phyloP scores from a whole-genome alignment of 1,140 invertebrate genomes.

The Mamestra configurata region DNA sequence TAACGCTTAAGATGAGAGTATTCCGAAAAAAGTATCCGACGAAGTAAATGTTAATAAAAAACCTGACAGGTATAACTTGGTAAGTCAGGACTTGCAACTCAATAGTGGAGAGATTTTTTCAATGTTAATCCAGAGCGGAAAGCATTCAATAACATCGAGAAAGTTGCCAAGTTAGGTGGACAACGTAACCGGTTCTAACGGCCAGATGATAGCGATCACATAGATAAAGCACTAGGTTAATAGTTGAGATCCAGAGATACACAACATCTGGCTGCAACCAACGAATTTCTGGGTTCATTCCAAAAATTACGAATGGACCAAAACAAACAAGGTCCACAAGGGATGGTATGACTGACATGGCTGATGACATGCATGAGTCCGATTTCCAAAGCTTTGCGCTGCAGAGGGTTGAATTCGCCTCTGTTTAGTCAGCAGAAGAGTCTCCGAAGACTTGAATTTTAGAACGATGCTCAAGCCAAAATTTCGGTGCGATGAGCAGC shows the following conservation, averaged over 20 bases:
- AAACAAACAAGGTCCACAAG: neutral
- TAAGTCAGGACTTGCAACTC: neutral
- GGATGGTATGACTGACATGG: neutral
- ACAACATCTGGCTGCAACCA: constrained; percentile 26
- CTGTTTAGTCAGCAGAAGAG: neutral
- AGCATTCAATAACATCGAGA: constrained; percentile 67
- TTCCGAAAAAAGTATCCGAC: too few species aligned
- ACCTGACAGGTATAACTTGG: neutral
- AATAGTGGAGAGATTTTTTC: constrained; percentile 30
- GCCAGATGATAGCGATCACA: constrained; percentile 68
- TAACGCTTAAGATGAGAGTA: too few species aligned
- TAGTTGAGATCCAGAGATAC: constrained; percentile 47
- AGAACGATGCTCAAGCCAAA: neutral
- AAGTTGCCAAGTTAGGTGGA: constrained; percentile 71
- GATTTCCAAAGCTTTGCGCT: neutral
- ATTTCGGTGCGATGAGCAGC: neutral
- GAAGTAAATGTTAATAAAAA: neutral
- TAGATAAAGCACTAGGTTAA: constrained; percentile 73
- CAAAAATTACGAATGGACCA: neutral
- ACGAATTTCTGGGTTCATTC: constrained; percentile 16
- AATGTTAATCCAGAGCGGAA: constrained; percentile 59
- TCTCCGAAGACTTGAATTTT: neutral
- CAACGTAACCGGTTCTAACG: constrained; percentile 68
- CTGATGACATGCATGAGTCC: too few species aligned
- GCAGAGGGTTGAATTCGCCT: neutral